Evolutionary conservation across 2,888 invertebrate species (phyloP).

Genomic region (Aradus depressus): DNA sequence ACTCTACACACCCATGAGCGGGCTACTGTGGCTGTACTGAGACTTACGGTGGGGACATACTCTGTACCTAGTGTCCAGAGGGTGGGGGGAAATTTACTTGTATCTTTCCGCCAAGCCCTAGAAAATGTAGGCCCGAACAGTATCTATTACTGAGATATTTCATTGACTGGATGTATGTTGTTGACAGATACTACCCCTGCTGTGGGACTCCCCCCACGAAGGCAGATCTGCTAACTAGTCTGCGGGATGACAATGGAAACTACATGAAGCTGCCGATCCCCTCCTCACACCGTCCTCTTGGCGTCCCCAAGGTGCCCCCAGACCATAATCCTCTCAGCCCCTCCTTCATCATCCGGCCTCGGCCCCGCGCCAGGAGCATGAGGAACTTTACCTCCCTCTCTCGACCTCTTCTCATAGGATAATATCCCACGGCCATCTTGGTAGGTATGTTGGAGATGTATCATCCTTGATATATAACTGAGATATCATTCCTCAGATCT

Average conservation of each 20-base stretch:
- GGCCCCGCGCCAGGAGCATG: slow-evolving; percentile 21
- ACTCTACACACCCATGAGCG: no score
- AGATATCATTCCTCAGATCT: no score
- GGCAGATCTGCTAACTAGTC: slow-evolving; percentile 21
- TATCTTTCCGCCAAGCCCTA: neutral
- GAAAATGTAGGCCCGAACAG: neutral
- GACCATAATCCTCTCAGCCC: slow-evolving; percentile 3
- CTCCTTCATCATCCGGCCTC: slow-evolving; percentile 8
- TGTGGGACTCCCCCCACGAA: slow-evolving; percentile 22
- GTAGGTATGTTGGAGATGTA: no score
- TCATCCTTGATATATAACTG: no score
- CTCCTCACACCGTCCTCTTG: slow-evolving; percentile 42
- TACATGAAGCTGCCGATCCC: slow-evolving; percentile 38
- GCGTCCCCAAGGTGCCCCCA: slow-evolving; percentile 32
- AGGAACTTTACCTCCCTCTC: slow-evolving; percentile 29
- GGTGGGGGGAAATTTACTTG: no score
- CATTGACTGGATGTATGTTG: neutral
- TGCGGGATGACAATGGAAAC: slow-evolving; percentile 12
- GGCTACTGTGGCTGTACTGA: no score
- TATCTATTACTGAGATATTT: neutral
- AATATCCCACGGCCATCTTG: no score
- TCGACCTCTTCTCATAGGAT: slow-evolving; percentile 29
- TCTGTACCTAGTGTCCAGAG: no score
- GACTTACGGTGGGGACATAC: no score
- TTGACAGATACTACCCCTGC: slow-evolving; percentile 21